Conservation (phyloP, 2,888 invertebrate genomes). For the Cryptocheilus praepositus region DNA sequence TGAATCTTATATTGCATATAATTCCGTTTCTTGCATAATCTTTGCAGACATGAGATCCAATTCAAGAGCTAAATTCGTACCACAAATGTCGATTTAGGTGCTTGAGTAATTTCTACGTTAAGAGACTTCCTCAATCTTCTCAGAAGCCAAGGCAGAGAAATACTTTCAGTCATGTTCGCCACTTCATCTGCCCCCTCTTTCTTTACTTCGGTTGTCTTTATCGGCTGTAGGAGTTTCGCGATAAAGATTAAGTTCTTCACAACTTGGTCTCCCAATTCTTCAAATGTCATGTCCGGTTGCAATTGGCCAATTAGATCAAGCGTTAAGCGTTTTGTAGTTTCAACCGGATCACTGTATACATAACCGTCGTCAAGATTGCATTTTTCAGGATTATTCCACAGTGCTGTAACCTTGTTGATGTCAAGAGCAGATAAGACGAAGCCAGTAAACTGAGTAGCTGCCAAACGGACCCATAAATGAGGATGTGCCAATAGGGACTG, state of each 20-base stretch:
- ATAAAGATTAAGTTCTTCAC: slow-evolving; percentile 83
- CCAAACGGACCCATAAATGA: slow-evolving; percentile 90
- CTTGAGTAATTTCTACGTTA: slow-evolving; percentile 86
- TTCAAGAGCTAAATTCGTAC: slow-evolving; percentile 76
- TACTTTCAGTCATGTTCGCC: slow-evolving; percentile 56
- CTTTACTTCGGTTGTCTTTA: slow-evolving; percentile 69
- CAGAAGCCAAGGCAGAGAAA: slow-evolving; percentile 85
- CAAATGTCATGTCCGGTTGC: slow-evolving; percentile 80
- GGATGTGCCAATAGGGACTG: slow-evolving; percentile 86
- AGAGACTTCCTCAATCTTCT: slow-evolving; percentile 85
- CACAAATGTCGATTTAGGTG: slow-evolving; percentile 81
- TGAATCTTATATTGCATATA: too few species aligned
- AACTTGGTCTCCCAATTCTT: slow-evolving; percentile 85
- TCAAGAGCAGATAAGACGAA: slow-evolving; percentile 82
- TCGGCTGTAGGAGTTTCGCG: slow-evolving; percentile 80
- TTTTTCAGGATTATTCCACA: slow-evolving; percentile 65
- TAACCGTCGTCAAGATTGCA: slow-evolving; percentile 76
- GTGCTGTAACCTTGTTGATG: slow-evolving; percentile 74
- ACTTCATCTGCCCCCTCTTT: slow-evolving; percentile 12
- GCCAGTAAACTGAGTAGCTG: slow-evolving; percentile 86
- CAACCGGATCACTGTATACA: slow-evolving; percentile 80
- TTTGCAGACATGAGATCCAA: neutral
- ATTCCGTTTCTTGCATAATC: neutral
- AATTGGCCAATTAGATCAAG: slow-evolving; percentile 87
- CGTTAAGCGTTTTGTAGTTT: slow-evolving; percentile 81